Conservation (phyloP, 2,113 vertebrate genomes). For the Mystacornis crossleyi region DNA sequence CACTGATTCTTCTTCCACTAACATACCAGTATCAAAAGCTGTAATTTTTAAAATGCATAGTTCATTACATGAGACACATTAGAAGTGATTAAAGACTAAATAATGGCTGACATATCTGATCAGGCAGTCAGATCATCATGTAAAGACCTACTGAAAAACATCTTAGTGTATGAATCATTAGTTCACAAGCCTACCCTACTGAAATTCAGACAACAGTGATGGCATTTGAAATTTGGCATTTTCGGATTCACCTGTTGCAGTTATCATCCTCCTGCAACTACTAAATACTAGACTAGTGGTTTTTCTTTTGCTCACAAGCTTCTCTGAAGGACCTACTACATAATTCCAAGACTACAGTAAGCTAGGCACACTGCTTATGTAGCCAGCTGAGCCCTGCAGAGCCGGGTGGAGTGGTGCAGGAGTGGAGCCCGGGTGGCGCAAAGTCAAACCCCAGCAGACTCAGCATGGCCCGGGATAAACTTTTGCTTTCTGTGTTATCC, state of each 20-base stretch:
- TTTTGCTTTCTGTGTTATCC: not conserved
- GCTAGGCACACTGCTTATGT: not conserved
- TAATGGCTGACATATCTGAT: not conserved
- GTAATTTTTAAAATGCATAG: not conserved
- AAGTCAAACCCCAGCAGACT: not conserved
- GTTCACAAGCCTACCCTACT: not conserved
- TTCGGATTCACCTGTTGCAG: not conserved
- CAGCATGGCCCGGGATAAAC: fast-evolving
- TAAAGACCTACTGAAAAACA: not conserved
- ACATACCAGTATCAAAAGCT: not conserved
- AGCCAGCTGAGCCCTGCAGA: not conserved
- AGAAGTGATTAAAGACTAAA: not conserved
- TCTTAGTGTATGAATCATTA: not conserved
- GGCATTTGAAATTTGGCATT: not conserved
- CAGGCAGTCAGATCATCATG: not conserved
- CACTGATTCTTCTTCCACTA: not conserved
- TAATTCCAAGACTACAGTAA: not conserved
- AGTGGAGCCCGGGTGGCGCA: fast-evolving
- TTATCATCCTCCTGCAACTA: not conserved
- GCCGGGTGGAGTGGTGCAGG: fast-evolving
- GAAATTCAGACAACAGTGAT: not conserved
- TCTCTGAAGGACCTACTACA: not conserved
- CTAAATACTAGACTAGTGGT: not conserved
- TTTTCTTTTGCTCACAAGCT: not conserved
- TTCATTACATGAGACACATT: not conserved